These are phyloP conservation scores for Andrena flavipes DNA, from an alignment of 2,888 invertebrate genomes.

Conservation along the genomic window DNA sequence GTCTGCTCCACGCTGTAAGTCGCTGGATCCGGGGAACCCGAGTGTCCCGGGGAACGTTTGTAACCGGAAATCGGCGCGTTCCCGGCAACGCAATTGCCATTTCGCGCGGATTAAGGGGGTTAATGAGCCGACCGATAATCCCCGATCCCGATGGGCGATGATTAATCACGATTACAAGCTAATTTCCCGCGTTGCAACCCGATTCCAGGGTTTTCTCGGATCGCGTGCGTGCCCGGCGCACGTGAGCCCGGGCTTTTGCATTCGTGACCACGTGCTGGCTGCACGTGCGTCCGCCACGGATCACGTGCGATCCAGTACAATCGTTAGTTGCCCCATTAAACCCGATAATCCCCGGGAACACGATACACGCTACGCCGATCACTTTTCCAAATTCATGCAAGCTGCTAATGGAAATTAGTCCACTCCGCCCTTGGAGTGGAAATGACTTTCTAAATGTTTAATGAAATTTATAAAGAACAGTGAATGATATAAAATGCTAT, in stretches of 20 bases:
- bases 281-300: conserved; percentile 49
- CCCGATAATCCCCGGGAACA: conserved; percentile 23
- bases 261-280: conserved; percentile 47
- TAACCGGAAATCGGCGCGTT: background rate
- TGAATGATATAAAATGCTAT: too few species aligned
- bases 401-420: background rate
- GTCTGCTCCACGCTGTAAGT: background rate
- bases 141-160: conserved; percentile 22
- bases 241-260: conserved; percentile 48
- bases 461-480: too few species aligned
- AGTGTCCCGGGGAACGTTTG: background rate
- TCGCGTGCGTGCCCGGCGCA: conserved; percentile 37
- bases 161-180: conserved; percentile 50
- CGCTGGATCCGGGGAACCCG: background rate
- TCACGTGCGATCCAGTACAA: conserved; percentile 56
- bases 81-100: conserved; percentile 11
- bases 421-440: too few species aligned
- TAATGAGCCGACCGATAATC: conserved; percentile 40
- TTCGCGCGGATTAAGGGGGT: background rate
- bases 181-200: conserved; percentile 35
- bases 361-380: background rate
- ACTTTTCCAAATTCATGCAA: background rate
- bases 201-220: conserved; percentile 21
- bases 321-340: conserved; percentile 52
- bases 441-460: too few species aligned